Conservation (phyloP, 2,113 vertebrate species). For the Alosa alosa region DNA sequence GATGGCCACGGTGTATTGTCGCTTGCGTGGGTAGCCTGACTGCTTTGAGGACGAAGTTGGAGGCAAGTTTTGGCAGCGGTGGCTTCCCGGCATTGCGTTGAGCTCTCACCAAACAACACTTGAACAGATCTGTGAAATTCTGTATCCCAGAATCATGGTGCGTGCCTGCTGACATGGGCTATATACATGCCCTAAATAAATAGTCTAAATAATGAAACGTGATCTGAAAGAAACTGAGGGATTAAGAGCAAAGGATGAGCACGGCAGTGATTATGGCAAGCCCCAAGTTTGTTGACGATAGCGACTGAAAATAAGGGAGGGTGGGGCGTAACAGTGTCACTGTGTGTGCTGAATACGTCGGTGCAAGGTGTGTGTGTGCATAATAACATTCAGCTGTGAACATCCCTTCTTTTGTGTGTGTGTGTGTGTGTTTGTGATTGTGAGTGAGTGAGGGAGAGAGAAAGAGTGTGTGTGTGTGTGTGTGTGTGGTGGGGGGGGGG, state of each 20-base stretch:
- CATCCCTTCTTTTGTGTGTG: not conserved
- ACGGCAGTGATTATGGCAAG: conserved; percentile 1
- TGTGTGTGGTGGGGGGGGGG: not conserved
- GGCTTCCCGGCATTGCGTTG: not conserved
- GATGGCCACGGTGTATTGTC: not conserved
- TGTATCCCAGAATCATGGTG: not conserved
- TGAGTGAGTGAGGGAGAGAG: not conserved
- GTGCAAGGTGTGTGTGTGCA: not conserved
- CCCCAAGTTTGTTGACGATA: conserved; percentile 24
- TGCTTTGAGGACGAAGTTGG: not conserved
- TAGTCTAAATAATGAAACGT: not conserved
- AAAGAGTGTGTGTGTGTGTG: not conserved
- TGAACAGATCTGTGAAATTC: conserved; percentile 8
- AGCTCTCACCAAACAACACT: conserved; percentile 14
- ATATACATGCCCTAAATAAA: not conserved
- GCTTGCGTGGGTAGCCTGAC: not conserved
- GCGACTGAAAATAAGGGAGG: conserved; percentile 22
- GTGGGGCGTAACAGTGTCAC: conserved; percentile 27
- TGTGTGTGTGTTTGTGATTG: not conserved
- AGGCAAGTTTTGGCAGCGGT: conserved; percentile 1
- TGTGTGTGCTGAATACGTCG: not conserved
- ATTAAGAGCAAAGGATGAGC: not conserved
- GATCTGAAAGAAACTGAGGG: not conserved
- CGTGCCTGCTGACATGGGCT: not conserved
- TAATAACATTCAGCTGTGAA: not conserved